Conservation (phyloP, 2,888 invertebrate genomes). For the Drosophila paramelanica region DNA sequence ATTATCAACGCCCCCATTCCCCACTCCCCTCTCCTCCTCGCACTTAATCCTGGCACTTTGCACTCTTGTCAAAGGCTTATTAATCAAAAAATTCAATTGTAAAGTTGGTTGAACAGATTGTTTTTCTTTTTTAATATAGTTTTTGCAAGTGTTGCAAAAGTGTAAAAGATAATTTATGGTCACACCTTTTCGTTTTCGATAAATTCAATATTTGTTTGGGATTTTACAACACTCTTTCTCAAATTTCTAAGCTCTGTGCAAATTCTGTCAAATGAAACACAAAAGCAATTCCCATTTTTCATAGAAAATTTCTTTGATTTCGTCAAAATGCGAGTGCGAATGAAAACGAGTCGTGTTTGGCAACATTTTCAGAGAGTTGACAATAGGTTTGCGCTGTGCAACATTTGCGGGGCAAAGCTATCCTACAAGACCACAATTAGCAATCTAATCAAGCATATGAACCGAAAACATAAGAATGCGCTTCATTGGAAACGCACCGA, state of each 20-base stretch:
- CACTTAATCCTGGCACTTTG: neutral
- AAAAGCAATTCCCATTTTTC: neutral
- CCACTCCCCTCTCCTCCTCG: neutral
- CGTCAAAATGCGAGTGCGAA: neutral
- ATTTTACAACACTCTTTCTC: too few species aligned
- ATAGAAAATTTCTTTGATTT: neutral
- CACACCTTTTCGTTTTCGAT: too few species aligned
- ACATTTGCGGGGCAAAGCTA: neutral
- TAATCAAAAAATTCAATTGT: slow-evolving; percentile 31
- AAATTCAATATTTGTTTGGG: too few species aligned
- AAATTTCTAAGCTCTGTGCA: too few species aligned
- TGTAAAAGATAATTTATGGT: too few species aligned
- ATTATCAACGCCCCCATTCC: slow-evolving; percentile 40
- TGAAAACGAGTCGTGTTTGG: neutral
- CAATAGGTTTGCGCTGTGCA: neutral
- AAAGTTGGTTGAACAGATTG: neutral
- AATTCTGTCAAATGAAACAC: neutral
- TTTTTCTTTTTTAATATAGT: neutral
- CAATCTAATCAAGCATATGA: neutral
- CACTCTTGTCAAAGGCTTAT: neutral
- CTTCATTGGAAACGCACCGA: neutral
- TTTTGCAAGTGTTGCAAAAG: too few species aligned
- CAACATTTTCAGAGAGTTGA: neutral
- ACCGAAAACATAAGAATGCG: neutral
- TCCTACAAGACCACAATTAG: neutral